A percentile compares a stretch with the other conserved stretches of the same genome.
Conservation (phyloP, 1,140 invertebrate species). For the Meteorus sp. region DNA sequence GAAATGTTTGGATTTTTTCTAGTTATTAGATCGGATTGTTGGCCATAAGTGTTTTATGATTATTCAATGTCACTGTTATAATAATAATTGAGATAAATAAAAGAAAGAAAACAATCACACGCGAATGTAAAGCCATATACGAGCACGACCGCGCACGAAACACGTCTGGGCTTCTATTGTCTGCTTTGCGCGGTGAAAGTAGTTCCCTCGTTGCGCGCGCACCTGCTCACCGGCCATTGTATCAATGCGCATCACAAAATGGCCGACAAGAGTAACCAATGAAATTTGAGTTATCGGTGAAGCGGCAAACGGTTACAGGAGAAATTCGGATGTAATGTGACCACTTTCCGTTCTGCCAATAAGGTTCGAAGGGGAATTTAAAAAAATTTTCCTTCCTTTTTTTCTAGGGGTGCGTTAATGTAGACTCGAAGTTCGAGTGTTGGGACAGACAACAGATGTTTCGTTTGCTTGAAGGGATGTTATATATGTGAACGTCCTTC, state of each 20-base stretch:
- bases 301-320: slow-evolving; percentile 11
- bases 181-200: slow-evolving; percentile 58
- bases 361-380: slow-evolving; percentile 12
- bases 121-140: slow-evolving; percentile 34
- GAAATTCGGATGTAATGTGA: slow-evolving; percentile 20
- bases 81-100: slow-evolving; percentile 2
- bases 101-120: slow-evolving; percentile 37
- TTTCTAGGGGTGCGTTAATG: neutral
- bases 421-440: too few species aligned
- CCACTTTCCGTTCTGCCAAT: slow-evolving; percentile 13
- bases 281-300: slow-evolving; percentile 1
- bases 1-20: too few species aligned
- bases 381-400: too few species aligned
- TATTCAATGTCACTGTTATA: too few species aligned
- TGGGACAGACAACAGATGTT: slow-evolving; percentile 25
- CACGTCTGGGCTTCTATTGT: slow-evolving; percentile 59
- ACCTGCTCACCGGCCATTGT: slow-evolving; percentile 40
- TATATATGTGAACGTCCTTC: neutral
- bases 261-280: slow-evolving; percentile 34
- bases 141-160: slow-evolving; percentile 56
- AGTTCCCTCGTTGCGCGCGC: slow-evolving; percentile 55
- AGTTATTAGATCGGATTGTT: too few species aligned
- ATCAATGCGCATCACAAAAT: slow-evolving; percentile 38
- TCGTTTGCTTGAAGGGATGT: neutral
- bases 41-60: too few species aligned